A percentile compares a stretch with the other conserved stretches of the same genome.
Conservation (phyloP, 2,113 vertebrate species). For the Choloepus hoffmanni region DNA sequence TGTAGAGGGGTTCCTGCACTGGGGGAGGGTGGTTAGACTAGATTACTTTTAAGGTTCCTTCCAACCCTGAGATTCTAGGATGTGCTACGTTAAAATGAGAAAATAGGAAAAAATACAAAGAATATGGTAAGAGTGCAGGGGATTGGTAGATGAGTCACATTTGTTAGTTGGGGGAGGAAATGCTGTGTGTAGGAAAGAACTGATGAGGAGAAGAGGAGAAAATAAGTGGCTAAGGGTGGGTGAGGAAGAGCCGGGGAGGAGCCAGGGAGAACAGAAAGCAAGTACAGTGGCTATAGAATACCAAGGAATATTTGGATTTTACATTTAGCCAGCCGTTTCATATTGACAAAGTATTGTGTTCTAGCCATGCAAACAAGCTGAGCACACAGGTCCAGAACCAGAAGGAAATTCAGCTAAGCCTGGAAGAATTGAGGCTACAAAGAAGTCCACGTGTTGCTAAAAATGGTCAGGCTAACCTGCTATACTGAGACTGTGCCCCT, state of each 20-base stretch:
- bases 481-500: constrained; percentile 71
- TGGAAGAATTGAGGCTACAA: constrained; percentile 69
- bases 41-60: constrained; percentile 51
- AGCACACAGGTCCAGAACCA: constrained; percentile 34
- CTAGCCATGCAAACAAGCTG: constrained; percentile 64
- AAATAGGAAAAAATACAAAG: constrained; percentile 25
- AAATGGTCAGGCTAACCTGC: constrained; percentile 76
- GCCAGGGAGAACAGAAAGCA: constrained; percentile 6
- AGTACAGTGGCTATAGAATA: constrained; percentile 9
- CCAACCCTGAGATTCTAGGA: constrained; percentile 33
- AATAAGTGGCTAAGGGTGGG: constrained; percentile 35
- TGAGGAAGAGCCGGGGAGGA: neutral
- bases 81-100: constrained; percentile 30
- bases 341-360: constrained; percentile 30
- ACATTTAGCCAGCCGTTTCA: constrained; percentile 44
- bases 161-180: neutral
- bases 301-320: constrained; percentile 59
- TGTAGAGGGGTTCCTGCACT: neutral
- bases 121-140: constrained; percentile 18
- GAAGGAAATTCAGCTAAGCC: constrained; percentile 63
- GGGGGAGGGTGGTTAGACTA: neutral
- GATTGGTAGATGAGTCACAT: constrained; percentile 60
- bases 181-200: constrained; percentile 52
- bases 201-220: constrained; percentile 53
- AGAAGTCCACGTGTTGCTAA: constrained; percentile 69